Evolutionary conservation across 92 coral and sea anemone genomes (phyloP), one percentile per base, ranked within the genome.

Genomic region (Phenganax marumi): DNA sequence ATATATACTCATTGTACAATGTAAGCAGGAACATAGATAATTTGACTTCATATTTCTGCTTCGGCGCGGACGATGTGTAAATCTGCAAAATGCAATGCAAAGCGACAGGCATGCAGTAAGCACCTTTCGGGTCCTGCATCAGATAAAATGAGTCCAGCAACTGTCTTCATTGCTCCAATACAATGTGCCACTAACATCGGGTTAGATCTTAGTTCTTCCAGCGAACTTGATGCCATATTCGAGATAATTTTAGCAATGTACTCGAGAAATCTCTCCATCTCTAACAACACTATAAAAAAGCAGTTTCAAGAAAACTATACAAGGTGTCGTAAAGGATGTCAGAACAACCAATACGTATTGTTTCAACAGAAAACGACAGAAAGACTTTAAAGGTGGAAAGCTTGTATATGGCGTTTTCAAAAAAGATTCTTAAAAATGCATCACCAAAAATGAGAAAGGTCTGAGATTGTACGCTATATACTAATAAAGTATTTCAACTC

Each of bases 91-190:
- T 19, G 21, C 3, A 12, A 14, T 65, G 33, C 25, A 65, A 12
- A 14, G 18, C 25, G 33, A 3, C 33, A 17, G 72, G 21, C 18
- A 33, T 65, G 13, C 21, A 23, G 12, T 16, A 12, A n/a, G 53
- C 60, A 78, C 83, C 83, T 78, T 78, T 48, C 83, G n/a, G 52
- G 71, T 43, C 72, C 83, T 13, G 54, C 84, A 58, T 92, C 88
- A 21, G 97, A 75, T 69, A 96, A 86, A 50, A 97, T 89, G 51
- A 96, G 87, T 9, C 93, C 93, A 19, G 97, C 84, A 24, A 92
- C 77, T 47, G 91, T 92, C 87, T 92, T 96, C 92, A 96, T 84
- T 39, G 99, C 99, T 39, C 99, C 99, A 70, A 96, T 93, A 50
- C 97, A 89, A 76, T 96, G 99, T 2, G 99, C 99, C 56, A 92